Percentiles rank a stretch among this genome's conserved stretches.
These are phyloP conservation scores for Molossus alvarezi DNA, from an alignment of 2,797 vertebrate genomes.

Conservation along the genomic window DNA sequence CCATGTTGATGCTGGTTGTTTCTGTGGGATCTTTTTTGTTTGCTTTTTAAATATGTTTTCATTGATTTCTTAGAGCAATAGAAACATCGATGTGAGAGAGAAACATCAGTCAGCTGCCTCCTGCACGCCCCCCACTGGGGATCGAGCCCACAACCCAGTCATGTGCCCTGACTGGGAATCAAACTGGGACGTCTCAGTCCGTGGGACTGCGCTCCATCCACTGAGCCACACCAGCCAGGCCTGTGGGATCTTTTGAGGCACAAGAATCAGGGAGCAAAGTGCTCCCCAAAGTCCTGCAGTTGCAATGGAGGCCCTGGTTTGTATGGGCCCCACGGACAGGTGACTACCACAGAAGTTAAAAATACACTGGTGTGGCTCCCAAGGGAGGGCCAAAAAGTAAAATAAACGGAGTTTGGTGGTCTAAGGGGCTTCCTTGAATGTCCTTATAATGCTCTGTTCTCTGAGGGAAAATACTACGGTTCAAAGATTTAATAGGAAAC, in stretches of 20 bases:
- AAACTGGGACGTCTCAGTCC: too few relatives aligned
- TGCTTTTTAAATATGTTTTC: too few relatives aligned
- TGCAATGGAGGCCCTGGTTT: accelerated
- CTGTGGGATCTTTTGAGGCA: not conserved
- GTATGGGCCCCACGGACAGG: not conserved
- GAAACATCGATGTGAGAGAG: too few relatives aligned
- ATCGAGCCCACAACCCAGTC: too few relatives aligned
- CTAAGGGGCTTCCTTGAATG: not conserved
- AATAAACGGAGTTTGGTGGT: accelerated
- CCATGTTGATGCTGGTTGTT: accelerated
- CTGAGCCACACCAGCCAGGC: too few relatives aligned
- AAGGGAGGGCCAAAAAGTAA: too few relatives aligned
- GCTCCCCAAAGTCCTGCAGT: too few relatives aligned
- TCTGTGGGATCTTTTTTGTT: not conserved
- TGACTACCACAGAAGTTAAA: not conserved
- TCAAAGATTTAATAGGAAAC: not conserved
- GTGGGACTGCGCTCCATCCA: too few relatives aligned
- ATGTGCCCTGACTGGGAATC: too few relatives aligned
- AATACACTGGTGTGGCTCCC: not conserved
- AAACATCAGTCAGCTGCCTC: too few relatives aligned
- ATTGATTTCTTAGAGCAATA: not conserved
- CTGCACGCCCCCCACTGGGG: too few relatives aligned
- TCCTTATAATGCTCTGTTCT: not conserved
- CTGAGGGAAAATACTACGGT: not conserved
- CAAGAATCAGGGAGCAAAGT: accelerated